A percentile compares a stretch with the other conserved stretches of the same genome.
Conservation (phyloP, 1,140 invertebrate genomes). For the Drosophila bipectinata region DNA sequence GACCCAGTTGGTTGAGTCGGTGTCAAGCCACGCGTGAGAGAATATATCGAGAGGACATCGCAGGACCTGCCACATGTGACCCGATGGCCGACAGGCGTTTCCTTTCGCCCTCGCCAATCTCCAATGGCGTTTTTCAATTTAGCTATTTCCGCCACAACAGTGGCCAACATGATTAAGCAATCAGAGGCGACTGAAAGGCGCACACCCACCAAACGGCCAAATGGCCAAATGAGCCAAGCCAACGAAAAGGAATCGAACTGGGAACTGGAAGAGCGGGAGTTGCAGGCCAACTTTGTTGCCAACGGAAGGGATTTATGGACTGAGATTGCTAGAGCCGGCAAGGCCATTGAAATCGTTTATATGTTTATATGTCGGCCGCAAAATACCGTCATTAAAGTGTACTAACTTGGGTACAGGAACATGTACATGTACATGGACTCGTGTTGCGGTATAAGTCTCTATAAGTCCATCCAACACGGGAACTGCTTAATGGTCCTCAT, state of each 20-base stretch:
- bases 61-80: slow-evolving; percentile 36
- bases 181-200: slow-evolving; percentile 57
- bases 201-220: slow-evolving; percentile 30
- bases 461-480: slow-evolving; percentile 2
- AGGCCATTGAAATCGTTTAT: slow-evolving; percentile 56
- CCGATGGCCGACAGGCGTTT: slow-evolving; percentile 21
- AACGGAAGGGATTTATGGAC: slow-evolving; percentile 60
- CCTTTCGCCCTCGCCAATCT: slow-evolving; percentile 37
- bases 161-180: slow-evolving; percentile 77
- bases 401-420: slow-evolving; percentile 17
- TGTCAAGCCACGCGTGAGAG: slow-evolving; percentile 16
- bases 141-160: slow-evolving; percentile 65
- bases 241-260: slow-evolving; percentile 29
- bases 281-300: slow-evolving; percentile 36
- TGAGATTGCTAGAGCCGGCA: slow-evolving; percentile 56
- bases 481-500: slow-evolving; percentile 40
- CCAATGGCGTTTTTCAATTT: slow-evolving; percentile 77
- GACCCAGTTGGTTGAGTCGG: slow-evolving; percentile 15
- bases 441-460: slow-evolving; percentile 9
- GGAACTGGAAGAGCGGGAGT: too few relatives aligned
- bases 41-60: slow-evolving; percentile 11
- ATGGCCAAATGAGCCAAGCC: slow-evolving; percentile 31
- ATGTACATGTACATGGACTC: slow-evolving; percentile 19
- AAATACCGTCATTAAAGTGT: slow-evolving; percentile 61
- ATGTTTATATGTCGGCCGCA: slow-evolving; percentile 60